A percentile compares a stretch with the other conserved stretches of the same genome.
Conservation (phyloP, 1,140 invertebrate genomes). For the Palaemon carinicauda region DNA sequence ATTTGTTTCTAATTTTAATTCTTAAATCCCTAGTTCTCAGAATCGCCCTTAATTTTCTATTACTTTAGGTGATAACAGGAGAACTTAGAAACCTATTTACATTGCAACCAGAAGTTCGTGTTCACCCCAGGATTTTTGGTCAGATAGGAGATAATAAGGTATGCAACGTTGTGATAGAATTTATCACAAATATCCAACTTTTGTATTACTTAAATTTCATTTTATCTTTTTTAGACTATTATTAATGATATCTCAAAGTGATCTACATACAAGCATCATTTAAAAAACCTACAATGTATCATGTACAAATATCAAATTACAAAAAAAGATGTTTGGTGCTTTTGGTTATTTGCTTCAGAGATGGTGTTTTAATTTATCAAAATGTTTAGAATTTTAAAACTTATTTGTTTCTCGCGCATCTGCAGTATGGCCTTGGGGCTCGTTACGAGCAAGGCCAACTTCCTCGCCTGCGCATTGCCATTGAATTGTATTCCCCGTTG, state of each 20-base stretch:
- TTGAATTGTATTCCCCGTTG: conserved; percentile 51
- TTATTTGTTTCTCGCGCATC: not conserved
- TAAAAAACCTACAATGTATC: no score
- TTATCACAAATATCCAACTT: not conserved
- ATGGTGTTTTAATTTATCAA: no score
- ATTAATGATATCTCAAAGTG: no score
- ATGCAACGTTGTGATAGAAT: not conserved
- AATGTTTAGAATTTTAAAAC: not conserved
- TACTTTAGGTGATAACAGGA: conserved; percentile 45
- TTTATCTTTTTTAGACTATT: not conserved
- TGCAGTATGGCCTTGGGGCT: conserved; percentile 50
- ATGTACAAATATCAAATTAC: no score
- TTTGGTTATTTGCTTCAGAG: no score
- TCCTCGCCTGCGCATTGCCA: conserved; percentile 42
- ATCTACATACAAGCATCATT: no score
- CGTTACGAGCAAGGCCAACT: conserved; percentile 49
- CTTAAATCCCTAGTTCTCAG: no score
- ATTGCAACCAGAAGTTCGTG: conserved; percentile 32
- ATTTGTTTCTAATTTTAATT: not conserved
- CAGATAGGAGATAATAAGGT: conserved; percentile 56
- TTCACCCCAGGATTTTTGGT: conserved; percentile 48
- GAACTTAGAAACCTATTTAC: conserved; percentile 52
- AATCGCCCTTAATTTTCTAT: no score
- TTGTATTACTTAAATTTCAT: not conserved
- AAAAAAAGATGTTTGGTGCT: no score